Percentiles rank a stretch among this genome's conserved stretches.
Conservation (phyloP, 1,140 invertebrate species). For the Drosophila ficusphila region DNA sequence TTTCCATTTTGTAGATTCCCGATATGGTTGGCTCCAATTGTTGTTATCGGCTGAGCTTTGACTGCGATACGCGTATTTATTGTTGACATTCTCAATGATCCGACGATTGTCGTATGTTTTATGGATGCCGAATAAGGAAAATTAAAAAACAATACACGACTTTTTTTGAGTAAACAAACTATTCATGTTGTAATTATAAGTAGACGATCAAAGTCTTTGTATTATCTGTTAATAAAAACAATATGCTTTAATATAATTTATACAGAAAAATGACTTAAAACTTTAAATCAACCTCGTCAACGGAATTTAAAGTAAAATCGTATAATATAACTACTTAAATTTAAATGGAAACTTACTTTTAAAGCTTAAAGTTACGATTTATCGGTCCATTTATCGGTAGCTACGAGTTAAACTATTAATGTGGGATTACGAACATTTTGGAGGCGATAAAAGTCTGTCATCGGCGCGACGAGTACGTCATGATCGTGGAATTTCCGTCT, state of each 20-base stretch:
- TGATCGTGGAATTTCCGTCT: conserved; percentile 46
- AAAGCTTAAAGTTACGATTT: no score
- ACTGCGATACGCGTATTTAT: conserved; percentile 26
- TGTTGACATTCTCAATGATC: conserved; percentile 15
- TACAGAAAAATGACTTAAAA: no score
- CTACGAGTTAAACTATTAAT: conserved; percentile 10
- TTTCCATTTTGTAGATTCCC: conserved; percentile 22
- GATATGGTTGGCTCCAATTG: conserved; percentile 16
- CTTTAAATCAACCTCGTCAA: no score
- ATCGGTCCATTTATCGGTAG: neutral
- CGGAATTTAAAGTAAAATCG: no score
- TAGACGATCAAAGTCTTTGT: no score
- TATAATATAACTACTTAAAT: no score
- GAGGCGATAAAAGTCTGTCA: conserved; percentile 27
- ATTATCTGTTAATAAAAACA: no score
- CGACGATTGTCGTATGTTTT: conserved; percentile 5
- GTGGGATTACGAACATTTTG: neutral
- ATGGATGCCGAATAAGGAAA: neutral
- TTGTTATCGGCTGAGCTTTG: conserved; percentile 24
- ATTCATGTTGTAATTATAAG: no score
- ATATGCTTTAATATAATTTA: no score
- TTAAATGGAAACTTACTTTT: no score
- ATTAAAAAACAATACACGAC: no score
- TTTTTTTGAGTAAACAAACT: no score
- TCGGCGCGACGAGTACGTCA: conserved; percentile 27